These are phyloP conservation scores for Orthonychiurus folsomi DNA, from an alignment of 2,888 invertebrate species.

Conservation along the genomic window DNA sequence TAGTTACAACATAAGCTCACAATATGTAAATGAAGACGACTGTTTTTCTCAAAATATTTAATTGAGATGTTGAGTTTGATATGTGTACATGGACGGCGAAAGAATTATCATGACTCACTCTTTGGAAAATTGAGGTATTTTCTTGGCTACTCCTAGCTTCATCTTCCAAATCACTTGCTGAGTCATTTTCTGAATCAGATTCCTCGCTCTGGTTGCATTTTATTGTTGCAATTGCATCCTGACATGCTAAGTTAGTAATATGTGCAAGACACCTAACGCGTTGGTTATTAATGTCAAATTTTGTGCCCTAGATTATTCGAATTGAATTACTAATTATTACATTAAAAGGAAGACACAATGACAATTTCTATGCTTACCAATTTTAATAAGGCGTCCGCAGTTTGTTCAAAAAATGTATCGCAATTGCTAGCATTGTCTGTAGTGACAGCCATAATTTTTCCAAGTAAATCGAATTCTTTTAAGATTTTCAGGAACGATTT, in stretches of 20 bases:
- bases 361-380: neutral
- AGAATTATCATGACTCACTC: no score
- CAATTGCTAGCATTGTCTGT: slow-evolving; percentile 8
- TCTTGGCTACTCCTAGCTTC: neutral
- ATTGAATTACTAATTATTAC: neutral
- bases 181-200: neutral
- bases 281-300: slow-evolving; percentile 9
- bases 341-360: neutral
- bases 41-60: no score
- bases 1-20: no score
- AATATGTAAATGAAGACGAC: no score
- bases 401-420: neutral
- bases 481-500: slow-evolving; percentile 4
- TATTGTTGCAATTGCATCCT: slow-evolving; percentile 6
- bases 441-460: slow-evolving; percentile 10
- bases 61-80: no score
- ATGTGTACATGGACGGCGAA: no score
- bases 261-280: slow-evolving; percentile 14
- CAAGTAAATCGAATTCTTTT: slow-evolving; percentile 4
- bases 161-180: neutral
- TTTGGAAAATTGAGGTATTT: no score
- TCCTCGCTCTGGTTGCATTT: no score
- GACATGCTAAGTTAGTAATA: slow-evolving; percentile 12
- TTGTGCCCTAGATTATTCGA: slow-evolving; percentile 5
- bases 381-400: neutral